Conservation (phyloP, 2,888 invertebrate species). For the Dasysyrphus albostriatus region DNA sequence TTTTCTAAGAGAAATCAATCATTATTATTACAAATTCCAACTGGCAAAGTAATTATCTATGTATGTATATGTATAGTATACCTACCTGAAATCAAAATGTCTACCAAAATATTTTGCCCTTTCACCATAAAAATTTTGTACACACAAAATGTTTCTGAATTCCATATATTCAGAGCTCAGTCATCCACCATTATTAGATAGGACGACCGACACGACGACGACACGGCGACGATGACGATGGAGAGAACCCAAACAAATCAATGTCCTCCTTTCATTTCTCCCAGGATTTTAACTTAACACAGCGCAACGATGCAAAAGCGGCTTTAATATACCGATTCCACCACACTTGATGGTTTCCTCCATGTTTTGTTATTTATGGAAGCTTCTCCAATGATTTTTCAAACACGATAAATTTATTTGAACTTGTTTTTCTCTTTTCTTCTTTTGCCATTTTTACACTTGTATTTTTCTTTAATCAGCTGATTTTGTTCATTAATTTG, state of each 20-base stretch:
- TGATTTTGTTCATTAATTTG: conserved; percentile 45
- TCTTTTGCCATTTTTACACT: conserved; percentile 35
- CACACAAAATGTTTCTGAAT: conserved; percentile 18
- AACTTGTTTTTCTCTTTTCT: conserved; percentile 5
- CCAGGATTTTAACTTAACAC: conserved; percentile 38
- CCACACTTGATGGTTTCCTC: not conserved
- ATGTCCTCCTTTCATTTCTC: conserved; percentile 64
- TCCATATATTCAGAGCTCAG: conserved; percentile 23
- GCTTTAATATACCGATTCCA: conserved; percentile 11
- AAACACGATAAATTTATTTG: conserved; percentile 7
- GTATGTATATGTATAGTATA: not conserved
- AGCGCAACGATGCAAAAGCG: conserved; percentile 11
- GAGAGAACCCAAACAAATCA: conserved; percentile 74
- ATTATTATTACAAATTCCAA: not conserved
- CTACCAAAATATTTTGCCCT: conserved; percentile 39
- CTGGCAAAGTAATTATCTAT: not conserved
- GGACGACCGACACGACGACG: not conserved
- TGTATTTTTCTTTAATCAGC: conserved; percentile 64
- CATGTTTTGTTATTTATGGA: not conserved
- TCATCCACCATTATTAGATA: conserved; percentile 27
- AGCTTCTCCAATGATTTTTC: not conserved
- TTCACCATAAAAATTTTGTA: conserved; percentile 33
- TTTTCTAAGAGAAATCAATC: conserved; percentile 4
- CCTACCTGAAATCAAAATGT: conserved; percentile 39
- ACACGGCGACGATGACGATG: conserved; percentile 6